These are phyloP conservation scores for Bradypodion ventrale DNA, from an alignment of 2,797 vertebrate genomes.

Conservation along the genomic window DNA sequence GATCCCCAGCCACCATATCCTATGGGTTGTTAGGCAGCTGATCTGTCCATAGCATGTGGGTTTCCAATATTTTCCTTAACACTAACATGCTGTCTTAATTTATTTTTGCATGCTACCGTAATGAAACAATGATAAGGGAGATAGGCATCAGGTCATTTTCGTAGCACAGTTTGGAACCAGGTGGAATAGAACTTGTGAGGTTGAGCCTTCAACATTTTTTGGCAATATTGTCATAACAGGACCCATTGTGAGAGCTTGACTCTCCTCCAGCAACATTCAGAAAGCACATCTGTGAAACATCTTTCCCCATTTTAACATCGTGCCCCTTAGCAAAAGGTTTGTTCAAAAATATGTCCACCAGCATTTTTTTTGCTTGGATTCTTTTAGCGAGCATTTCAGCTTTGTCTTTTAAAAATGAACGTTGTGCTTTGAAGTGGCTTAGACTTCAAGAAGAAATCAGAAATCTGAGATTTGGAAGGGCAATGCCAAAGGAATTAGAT, in stretches of 20 bases:
- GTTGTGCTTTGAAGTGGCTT: not conserved
- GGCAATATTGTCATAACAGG: not conserved
- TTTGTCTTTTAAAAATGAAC: not conserved
- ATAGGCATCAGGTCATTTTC: not conserved
- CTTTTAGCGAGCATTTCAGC: not conserved
- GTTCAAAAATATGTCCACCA: not conserved
- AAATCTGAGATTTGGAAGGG: too few relatives aligned
- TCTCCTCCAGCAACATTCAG: not conserved
- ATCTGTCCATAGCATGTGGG: not conserved
- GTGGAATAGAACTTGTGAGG: too few relatives aligned
- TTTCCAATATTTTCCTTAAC: conserved; percentile 9
- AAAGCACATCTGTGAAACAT: not conserved
- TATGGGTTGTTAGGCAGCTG: not conserved
- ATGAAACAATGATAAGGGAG: not conserved
- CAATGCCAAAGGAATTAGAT: too few relatives aligned
- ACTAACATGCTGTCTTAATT: not conserved
- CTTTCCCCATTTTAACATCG: not conserved
- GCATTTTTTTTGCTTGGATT: not conserved
- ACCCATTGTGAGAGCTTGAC: not conserved
- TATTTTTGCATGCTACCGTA: not conserved
- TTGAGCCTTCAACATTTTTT: not conserved
- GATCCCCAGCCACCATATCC: not conserved
- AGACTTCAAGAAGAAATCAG: not conserved
- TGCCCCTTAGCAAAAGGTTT: not conserved
- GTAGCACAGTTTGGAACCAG: not conserved